Evolutionary conservation across 2,888 invertebrate species (phyloP).

Genomic region (Melanophora roralis): DNA sequence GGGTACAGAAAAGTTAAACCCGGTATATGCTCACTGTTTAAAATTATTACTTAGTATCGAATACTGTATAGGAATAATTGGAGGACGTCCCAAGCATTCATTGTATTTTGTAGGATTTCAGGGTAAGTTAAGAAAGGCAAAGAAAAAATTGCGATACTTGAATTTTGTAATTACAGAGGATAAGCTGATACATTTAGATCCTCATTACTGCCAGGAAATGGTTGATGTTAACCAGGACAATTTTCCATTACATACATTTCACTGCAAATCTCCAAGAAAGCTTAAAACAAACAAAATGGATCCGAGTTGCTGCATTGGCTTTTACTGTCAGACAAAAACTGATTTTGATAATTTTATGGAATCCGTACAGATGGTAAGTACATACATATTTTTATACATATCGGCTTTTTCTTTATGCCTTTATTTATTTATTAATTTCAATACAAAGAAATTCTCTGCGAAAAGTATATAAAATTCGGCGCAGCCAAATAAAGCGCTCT

Average conservation of each 20-base stretch:
- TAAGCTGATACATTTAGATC: conserved; percentile 93
- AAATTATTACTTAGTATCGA: conserved; percentile 88
- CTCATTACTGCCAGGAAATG: conserved; percentile 95
- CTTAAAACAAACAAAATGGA: conserved; percentile 91
- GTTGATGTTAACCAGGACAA: conserved; percentile 89
- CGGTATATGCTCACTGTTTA: conserved; percentile 89
- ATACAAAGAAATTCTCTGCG: too few relatives aligned
- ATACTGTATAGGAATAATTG: conserved; percentile 93
- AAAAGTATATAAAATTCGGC: too few relatives aligned
- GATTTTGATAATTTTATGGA: conserved; percentile 88
- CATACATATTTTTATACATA: too few relatives aligned
- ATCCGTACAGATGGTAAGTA: conserved; percentile 81
- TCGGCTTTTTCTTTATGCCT: too few relatives aligned
- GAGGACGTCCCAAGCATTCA: conserved; percentile 94
- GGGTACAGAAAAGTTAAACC: conserved; percentile 91
- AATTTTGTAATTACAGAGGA: conserved; percentile 83
- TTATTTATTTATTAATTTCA: too few relatives aligned
- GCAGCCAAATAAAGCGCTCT: too few relatives aligned
- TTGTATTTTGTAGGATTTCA: conserved; percentile 96
- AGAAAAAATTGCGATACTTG: not conserved
- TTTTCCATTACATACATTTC: conserved; percentile 88
- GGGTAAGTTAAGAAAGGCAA: conserved; percentile 75
- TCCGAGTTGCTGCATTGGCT: conserved; percentile 94
- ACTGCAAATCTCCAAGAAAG: conserved; percentile 91
- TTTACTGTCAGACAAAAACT: conserved; percentile 86